These are phyloP conservation scores for Cephus pygmeus DNA, from an alignment of 2,888 invertebrate species.

Conservation along the genomic window DNA sequence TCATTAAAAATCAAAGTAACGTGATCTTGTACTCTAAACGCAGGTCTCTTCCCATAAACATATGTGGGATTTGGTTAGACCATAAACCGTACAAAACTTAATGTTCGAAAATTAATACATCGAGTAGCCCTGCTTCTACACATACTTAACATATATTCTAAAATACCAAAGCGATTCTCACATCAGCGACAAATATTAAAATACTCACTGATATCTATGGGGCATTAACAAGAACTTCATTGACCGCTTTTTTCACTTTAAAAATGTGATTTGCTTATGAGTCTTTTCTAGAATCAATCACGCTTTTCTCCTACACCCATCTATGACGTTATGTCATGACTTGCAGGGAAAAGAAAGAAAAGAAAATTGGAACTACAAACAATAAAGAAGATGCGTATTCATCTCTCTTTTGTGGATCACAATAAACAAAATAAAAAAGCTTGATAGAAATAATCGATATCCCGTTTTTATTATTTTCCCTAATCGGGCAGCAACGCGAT, in stretches of 20 bases:
- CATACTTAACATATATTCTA: neutral
- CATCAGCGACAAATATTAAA: neutral
- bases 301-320: neutral
- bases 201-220: neutral
- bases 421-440: neutral
- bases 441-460: neutral
- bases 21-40: conserved; percentile 42
- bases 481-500: neutral
- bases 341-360: neutral
- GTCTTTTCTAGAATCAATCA: neutral
- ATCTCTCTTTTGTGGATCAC: neutral
- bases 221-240: neutral
- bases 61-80: conserved; percentile 1
- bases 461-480: neutral
- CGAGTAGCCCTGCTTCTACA: neutral
- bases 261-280: neutral
- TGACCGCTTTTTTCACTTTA: neutral
- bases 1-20: conserved; percentile 39
- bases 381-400: neutral
- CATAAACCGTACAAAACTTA: conserved; percentile 21
- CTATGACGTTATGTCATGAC: neutral
- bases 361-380: neutral
- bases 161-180: neutral
- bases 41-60: neutral
- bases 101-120: conserved; percentile 17